These are phyloP conservation scores for Aramus guarauna DNA, from an alignment of 2,113 vertebrate genomes.

Conservation along the genomic window DNA sequence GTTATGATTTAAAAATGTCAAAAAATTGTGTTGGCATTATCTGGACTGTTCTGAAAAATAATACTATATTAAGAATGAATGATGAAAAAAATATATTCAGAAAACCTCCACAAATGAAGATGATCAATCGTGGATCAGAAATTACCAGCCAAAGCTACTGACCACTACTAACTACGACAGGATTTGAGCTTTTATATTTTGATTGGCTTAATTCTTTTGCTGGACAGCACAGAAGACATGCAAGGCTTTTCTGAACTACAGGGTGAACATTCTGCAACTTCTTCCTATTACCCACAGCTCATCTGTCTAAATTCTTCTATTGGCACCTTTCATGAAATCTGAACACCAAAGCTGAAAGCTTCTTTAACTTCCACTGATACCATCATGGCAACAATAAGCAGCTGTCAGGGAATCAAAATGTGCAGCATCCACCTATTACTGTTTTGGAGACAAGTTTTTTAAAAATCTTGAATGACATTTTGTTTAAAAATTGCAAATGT, in stretches of 20 bases:
- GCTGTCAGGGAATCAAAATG: not conserved
- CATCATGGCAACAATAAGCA: not conserved
- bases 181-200: not conserved
- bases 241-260: not conserved
- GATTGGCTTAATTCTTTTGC: not conserved
- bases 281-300: not conserved
- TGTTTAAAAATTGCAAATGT: not conserved
- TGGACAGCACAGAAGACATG: not conserved
- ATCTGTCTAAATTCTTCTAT: not conserved
- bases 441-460: not conserved
- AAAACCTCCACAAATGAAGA: not conserved
- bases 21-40: not conserved
- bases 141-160: not conserved
- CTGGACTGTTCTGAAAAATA: not conserved
- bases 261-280: not conserved
- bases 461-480: not conserved
- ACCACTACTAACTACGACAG: not conserved
- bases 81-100: not conserved
- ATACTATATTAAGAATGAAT: not conserved
- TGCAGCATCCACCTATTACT: not conserved
- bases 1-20: not conserved
- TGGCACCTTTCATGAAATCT: not conserved
- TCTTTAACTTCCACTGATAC: not conserved
- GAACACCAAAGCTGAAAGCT: not conserved
- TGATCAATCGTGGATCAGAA: fast-evolving